Evolutionary conservation across 2,113 vertebrate genomes (phyloP), one percentile per base, ranked within the genome.

Genomic region (Gavialis gangeticus): DNA sequence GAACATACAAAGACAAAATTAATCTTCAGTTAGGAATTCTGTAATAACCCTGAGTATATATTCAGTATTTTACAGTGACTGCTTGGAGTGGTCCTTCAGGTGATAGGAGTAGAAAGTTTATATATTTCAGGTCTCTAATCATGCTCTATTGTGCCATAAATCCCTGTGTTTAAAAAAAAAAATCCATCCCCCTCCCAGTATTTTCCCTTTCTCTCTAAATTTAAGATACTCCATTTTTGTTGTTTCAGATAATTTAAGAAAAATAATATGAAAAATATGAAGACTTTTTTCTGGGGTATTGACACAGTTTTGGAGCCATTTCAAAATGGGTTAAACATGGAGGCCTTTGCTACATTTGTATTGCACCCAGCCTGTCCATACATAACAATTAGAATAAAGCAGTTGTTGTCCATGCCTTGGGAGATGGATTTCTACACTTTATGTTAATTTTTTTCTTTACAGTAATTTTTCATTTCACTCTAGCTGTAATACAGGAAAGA

Each of bases 11-110:
- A 46, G 34, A 10, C 46, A 18, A 73, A 34, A 24, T 37, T 24
- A 6, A 11, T 24, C 30, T 71, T 6, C 37, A 34, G 37, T 37
- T 6, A 24, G 21, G 21, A 71, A 37, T 24, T 12, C 22, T 37
- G n/a, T 18, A 2, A 71, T 73, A 46, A 37, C 69, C 4, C 62
- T 54, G 0, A 12, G 21, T 19, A 73, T 46, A 0, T n/a, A 4
- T 64, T 75, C 58, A 27, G 1, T 75, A 64, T 1, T 88, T 22
- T 7, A 18, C 69, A 30, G 18, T 60, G 58, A 30, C 59, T 15
- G 25, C 46, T 93, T 77, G 58, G 73, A 34, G 11, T 58, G 30
- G 79, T 19, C 10, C 75, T 56, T 56, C 28, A 15, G 54, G 11
- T 28, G 54, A 55, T 10, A 69, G 67, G 24, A 46, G 34, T 15